phyloP scores from a whole-genome alignment of 2,888 invertebrate genomes.

The Lapara coniferarum region DNA sequence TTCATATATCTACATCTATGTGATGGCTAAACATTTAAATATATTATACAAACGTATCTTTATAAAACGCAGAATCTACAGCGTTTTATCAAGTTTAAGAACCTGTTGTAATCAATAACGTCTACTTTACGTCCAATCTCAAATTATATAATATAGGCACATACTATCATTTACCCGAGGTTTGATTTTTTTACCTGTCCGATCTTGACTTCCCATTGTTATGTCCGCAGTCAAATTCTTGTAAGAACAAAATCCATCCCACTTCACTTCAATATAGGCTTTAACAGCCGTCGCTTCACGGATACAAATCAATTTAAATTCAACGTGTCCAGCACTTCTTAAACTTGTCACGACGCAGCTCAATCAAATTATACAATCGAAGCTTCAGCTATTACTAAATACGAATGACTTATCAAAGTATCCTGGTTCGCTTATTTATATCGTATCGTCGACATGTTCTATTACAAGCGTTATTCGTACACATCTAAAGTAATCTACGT shows the following conservation, averaged over 20 bases:
- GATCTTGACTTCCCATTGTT: slow-evolving; percentile 2
- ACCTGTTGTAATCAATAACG: not conserved
- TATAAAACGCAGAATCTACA: slow-evolving; percentile 24
- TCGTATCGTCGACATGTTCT: slow-evolving; percentile 33
- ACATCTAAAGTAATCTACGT: slow-evolving; percentile 50
- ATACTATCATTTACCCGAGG: slow-evolving; percentile 14
- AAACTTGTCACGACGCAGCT: slow-evolving; percentile 14
- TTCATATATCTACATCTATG: slow-evolving; percentile 78
- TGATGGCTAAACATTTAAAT: slow-evolving; percentile 62
- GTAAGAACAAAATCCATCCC: slow-evolving; percentile 4
- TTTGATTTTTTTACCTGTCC: slow-evolving; percentile 10
- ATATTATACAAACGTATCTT: slow-evolving; percentile 50
- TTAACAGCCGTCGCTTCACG: not conserved
- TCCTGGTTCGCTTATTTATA: slow-evolving; percentile 34
- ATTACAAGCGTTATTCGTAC: slow-evolving; percentile 51
- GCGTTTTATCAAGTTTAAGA: slow-evolving; percentile 11
- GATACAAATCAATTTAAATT: slow-evolving; percentile 11
- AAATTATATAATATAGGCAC: slow-evolving; percentile 20
- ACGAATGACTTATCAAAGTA: slow-evolving; percentile 19
- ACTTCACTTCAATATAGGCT: not conserved
- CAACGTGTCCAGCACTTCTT: slow-evolving; percentile 7
- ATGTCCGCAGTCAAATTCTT: slow-evolving; percentile 16
- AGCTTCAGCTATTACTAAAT: slow-evolving; percentile 1
- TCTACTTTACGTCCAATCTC: slow-evolving; percentile 10
- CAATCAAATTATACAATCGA: slow-evolving; percentile 6